These are phyloP conservation scores for Aproaerema taeniolella DNA, from an alignment of 2,888 invertebrate genomes.

Conservation along the genomic window DNA sequence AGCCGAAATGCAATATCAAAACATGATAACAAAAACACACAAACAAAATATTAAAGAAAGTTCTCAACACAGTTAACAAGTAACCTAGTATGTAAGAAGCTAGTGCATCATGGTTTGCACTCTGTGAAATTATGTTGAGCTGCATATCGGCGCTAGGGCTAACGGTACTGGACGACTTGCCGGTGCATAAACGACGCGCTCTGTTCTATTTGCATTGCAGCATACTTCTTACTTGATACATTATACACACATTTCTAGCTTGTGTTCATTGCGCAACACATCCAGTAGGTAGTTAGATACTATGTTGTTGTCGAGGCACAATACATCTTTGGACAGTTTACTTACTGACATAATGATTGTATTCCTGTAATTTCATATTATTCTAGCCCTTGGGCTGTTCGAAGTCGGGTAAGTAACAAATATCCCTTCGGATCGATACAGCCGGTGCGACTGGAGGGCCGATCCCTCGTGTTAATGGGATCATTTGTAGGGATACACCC, in stretches of 20 bases:
- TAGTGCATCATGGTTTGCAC: slow-evolving; percentile 32
- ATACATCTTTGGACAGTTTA: slow-evolving; percentile 13
- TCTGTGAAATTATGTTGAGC: slow-evolving; percentile 46
- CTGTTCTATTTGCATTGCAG: slow-evolving; percentile 51
- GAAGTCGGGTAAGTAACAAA: too few species aligned
- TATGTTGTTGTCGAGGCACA: slow-evolving; percentile 9
- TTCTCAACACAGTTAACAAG: too few species aligned
- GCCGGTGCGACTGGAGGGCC: slow-evolving; percentile 40
- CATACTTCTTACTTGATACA: slow-evolving; percentile 40
- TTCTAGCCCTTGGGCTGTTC: too few species aligned
- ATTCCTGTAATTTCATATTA: too few species aligned
- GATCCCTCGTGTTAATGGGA: slow-evolving; percentile 49
- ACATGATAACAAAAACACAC: too few species aligned
- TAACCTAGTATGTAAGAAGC: slow-evolving; percentile 1
- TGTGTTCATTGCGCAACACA: slow-evolving; percentile 14
- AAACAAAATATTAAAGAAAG: too few species aligned
- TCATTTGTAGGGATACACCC: slow-evolving; percentile 40
- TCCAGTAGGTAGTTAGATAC: slow-evolving; percentile 3
- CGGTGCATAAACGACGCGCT: slow-evolving; percentile 42
- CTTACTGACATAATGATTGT: too few species aligned
- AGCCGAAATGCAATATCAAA: too few species aligned
- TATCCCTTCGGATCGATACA: slow-evolving; percentile 56
- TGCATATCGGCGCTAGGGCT: slow-evolving; percentile 37
- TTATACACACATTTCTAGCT: slow-evolving; percentile 23
- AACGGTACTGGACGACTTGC: slow-evolving; percentile 53